Base-by-base conservation (phyloP, 2,113 vertebrate genomes). In the Colossoma macropomum region DNA sequence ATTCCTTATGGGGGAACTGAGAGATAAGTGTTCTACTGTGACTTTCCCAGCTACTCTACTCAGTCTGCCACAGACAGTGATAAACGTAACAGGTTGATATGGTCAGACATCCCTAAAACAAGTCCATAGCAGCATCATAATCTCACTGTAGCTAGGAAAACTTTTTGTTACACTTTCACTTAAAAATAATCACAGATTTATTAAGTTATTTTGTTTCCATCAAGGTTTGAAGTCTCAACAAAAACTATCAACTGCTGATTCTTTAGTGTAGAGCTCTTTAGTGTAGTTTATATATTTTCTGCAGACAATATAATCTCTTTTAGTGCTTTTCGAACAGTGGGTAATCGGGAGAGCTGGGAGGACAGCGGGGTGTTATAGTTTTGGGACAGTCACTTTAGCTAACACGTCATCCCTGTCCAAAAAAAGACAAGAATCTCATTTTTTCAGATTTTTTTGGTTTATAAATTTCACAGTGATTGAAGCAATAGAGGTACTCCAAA, bases 1-100 rank as follows among this genome's bases (percentile, higher is more conserved):
- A 70, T 84, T 89, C 86, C 88, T 89, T 86, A 73, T 80, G 66
- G 38, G 4, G n/a, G 73, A 79, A 50, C 34, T 52, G 2, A 84
- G 60, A 91, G 89, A 92, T 93, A 89, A 89, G 83, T 16, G 54
- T 87, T 82, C 85, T 86, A 86, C 12, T 52, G 52, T 60, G 27
- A 71, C 21, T 15, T 59, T 34, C 38, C 62, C 66, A 86, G 54
- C 54, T 48, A 25, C 16, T 56, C 21, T 27, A 71, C 62, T 81
- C 8, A 25, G 25, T 23, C 13, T 54, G 48, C 4, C 54, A 50
- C 1, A 10, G 45, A 5, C 30, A 30, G 52, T 54, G 41, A 63
- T 23, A 52, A 62, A 78, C 19, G 19, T 25, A 70, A 30, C 21
- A 50, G 23, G 27, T 62, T 17, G 5, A 72, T n/a, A 34, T 71